Base-by-base conservation (phyloP, 2,113 vertebrate species). In the Hemibagrus wyckioides region DNA sequence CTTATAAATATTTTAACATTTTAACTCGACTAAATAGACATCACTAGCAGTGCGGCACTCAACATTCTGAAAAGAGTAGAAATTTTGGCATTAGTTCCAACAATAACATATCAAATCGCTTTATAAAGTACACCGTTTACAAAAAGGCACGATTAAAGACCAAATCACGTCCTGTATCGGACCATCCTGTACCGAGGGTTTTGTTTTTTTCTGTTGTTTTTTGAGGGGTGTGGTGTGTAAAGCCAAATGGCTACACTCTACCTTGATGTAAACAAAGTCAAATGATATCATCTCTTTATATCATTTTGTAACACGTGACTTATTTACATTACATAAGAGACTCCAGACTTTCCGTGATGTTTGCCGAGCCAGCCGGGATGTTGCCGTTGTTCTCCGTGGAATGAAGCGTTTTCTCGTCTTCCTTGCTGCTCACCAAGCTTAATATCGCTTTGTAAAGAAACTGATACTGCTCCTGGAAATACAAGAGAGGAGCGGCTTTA, bases 381-480 rank as follows among this genome's bases (percentile, higher is more conserved):
- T 95, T 94, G 2, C 96, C 96, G 0, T 97, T 98, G 91, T 95
- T 97, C 89, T 99, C 97, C 48, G 97, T 93, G 23, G 95, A 97
- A 86, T 94, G 94, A 15, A 96, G 95, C 2, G 95, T 95, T 83
- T 95, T 95, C 92, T 97, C 93, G 61, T 98, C 97, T 92, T 99
- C 97, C 86, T 96, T 96, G 11, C 94, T 96, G 90, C 96, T 95
- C 61, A 99, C 96, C 33, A 99, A 96, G 93, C 97, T 99, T 92
- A 99, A 96, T 88, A 99, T 95, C 81, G 97, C 97, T 95, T 96
- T 97, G 94, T 99, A 99, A 80, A 99, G 95, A 93, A 99, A 98
- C 92, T 98, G 97, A 90, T 96, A 98, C 91, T 99, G 97, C 21
- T 99, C 98, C 98, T 99, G 90, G 44, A n/a, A 41, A 85, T 83